Evolutionary conservation across 2,888 invertebrate genomes (phyloP), one percentile per base, ranked within the genome.

Genomic region (Rhodophaea formosa): DNA sequence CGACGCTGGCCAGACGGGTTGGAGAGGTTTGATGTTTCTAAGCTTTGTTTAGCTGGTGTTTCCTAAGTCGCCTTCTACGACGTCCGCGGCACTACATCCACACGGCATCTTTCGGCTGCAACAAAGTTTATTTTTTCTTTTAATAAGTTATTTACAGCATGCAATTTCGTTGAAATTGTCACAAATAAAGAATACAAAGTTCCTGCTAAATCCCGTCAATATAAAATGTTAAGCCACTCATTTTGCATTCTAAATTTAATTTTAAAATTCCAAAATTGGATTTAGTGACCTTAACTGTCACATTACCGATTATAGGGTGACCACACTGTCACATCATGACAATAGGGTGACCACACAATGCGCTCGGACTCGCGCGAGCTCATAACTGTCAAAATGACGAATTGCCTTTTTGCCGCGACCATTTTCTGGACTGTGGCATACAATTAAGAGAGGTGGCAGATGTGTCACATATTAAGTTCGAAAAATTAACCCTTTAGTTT

Each of bases 361-460:
- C 15, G 51, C 12, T 16, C 35, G 51, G 51, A 51, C 51, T 8
- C 51, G 35, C 51, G 35, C 35, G 51, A 35, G 39, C 51, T 51
- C 51, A 51, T 51, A 56, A 64, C 58, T 67, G 63, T 64, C 64
- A 69, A 57, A 54, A 60, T 59, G 32, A 16, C 56, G 60, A 43
- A 43, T 51, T 16, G 51, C 1, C 12, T 51, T 51, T 51, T 10
- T 39, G 35, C 17, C 6, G 47, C 39, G 49, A 29, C 56, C 52
- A 57, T 42, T 59, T 54, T 53, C 56, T 8, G 3, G 35, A 35
- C 35, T 35, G 8, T 10, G 3, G 35, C n/a, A 12, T 8, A 12
- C 10, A 39, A 39, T 39, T 23, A 23, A 23, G 23, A 23, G 23
- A 23, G 23, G 23, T 23, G 2, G 5, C 23, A 23, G 23, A 23